Conservation (phyloP, 1,140 invertebrate genomes). For the Drosophila kepulauana region DNA sequence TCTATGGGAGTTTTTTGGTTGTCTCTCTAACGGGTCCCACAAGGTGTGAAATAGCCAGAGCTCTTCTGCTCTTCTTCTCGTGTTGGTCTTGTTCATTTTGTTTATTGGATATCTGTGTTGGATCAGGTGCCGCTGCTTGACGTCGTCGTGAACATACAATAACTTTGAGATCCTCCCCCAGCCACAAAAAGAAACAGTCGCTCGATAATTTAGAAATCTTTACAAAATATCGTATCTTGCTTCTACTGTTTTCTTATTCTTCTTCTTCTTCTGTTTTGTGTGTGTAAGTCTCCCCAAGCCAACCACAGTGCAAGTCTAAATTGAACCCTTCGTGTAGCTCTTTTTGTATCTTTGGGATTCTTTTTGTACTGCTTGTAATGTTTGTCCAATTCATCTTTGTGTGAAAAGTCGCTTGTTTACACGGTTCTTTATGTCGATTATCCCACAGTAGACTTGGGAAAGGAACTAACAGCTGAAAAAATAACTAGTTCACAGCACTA, state of each 20-base stretch:
- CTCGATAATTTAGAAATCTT: conserved; percentile 77
- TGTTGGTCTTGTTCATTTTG: conserved; percentile 38
- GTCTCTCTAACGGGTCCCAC: conserved; percentile 63
- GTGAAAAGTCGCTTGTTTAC: conserved; percentile 59
- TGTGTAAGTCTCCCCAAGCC: conserved; percentile 3
- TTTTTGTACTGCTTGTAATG: conserved; percentile 9
- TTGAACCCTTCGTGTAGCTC: conserved; percentile 12
- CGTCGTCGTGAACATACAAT: conserved; percentile 72
- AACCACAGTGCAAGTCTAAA: neutral
- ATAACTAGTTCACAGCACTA: neutral
- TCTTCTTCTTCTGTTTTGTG: neutral
- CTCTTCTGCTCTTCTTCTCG: conserved; percentile 23
- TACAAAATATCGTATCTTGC: conserved; percentile 16
- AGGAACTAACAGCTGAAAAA: neutral
- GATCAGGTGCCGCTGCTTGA: conserved; percentile 74
- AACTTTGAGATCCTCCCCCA: conserved; percentile 62
- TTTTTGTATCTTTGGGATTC: conserved; percentile 37
- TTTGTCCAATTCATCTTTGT: conserved; percentile 46
- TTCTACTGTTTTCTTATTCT: neutral
- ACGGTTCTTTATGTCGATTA: conserved; percentile 17
- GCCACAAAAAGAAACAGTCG: conserved; percentile 15
- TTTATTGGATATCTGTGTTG: conserved; percentile 47
- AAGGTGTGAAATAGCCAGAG: conserved; percentile 69
- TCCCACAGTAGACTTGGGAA: conserved; percentile 10
- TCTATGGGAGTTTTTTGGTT: conserved; percentile 12